Conservation (phyloP, 2,113 vertebrate species). For the Nycticorax nycticorax region DNA sequence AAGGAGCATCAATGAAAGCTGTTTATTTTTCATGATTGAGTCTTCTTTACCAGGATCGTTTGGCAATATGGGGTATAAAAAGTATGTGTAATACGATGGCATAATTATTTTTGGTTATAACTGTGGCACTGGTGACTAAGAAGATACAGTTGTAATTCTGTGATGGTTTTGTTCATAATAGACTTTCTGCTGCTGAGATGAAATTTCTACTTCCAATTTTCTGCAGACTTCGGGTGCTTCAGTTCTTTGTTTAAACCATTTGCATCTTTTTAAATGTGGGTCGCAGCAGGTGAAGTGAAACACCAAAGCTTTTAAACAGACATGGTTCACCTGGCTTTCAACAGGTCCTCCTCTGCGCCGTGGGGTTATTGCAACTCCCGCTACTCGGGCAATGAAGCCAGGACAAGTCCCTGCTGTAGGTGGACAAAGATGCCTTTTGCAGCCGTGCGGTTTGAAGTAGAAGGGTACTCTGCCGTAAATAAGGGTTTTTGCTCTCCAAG, state of each 20-base stretch:
- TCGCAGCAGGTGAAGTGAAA: neutral
- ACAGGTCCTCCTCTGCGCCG: neutral
- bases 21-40: neutral
- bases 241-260: neutral
- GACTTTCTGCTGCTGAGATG: neutral
- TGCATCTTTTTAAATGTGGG: neutral
- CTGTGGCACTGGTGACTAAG: neutral
- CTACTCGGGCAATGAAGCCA: neutral
- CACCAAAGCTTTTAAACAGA: neutral
- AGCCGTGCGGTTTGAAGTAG: neutral
- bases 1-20: neutral
- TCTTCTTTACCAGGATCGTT: neutral
- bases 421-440: neutral
- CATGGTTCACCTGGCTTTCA: neutral
- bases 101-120: neutral
- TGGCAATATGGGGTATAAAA: neutral
- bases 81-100: neutral
- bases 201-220: neutral
- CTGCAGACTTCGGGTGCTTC: neutral
- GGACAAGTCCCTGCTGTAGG: neutral
- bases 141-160: neutral
- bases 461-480: neutral
- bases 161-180: neutral
- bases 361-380: neutral
- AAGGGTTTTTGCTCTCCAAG: neutral